phyloP scores from a whole-genome alignment of 1,140 invertebrate genomes.

The Bombus terrestris region DNA sequence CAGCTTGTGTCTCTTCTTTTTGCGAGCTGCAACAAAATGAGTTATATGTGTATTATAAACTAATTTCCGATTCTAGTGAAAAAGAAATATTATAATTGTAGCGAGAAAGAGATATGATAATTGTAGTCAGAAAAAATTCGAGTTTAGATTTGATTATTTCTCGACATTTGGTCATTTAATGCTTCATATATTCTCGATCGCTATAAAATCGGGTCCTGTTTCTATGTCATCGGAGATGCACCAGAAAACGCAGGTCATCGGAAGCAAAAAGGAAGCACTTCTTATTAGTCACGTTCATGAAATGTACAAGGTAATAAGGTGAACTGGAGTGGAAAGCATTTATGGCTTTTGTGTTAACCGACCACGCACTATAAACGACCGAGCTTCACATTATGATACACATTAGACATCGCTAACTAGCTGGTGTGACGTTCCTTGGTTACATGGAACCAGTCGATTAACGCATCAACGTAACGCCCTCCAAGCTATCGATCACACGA shows the following conservation, averaged over 20 bases:
- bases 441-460: neutral
- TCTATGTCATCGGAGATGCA: constrained; percentile 27
- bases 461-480: neutral
- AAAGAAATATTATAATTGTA: too few species aligned
- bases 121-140: neutral
- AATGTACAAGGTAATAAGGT: constrained; percentile 52
- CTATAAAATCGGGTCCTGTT: neutral
- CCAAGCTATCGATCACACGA: neutral
- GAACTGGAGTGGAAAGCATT: constrained; percentile 65
- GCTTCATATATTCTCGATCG: neutral
- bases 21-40: constrained; percentile 53
- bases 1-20: constrained; percentile 71
- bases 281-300: constrained; percentile 48
- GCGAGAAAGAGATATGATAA: too few species aligned
- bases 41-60: neutral
- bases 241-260: neutral
- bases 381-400: constrained; percentile 13
- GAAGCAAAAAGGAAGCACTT: constrained; percentile 28
- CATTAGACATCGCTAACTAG: constrained; percentile 21
- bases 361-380: constrained; percentile 16
- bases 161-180: neutral
- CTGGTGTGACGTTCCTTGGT: neutral
- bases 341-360: constrained; percentile 37
- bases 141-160: neutral
- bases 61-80: too few species aligned